A percentile compares a stretch with the other conserved stretches of the same genome.
Evolutionary conservation across 2,797 vertebrate genomes (phyloP).

Genomic region (Halcyon chelicuti): DNA sequence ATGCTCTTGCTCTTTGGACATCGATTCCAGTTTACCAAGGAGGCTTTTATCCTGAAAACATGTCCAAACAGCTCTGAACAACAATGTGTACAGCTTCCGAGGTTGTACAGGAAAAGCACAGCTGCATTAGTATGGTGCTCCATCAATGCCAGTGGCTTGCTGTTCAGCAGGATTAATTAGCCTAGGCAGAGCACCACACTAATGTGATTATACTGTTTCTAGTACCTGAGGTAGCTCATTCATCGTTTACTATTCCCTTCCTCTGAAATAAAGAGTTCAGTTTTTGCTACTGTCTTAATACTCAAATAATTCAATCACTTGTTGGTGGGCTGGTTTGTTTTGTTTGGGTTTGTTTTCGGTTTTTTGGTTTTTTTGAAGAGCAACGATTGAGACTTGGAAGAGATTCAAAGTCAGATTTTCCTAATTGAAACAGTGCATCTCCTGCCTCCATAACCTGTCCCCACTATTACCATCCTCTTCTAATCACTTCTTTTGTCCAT

Average conservation of each 20-base stretch:
- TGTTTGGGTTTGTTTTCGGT: background rate
- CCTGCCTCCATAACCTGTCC: background rate
- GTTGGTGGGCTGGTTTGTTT: no score
- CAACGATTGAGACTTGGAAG: background rate
- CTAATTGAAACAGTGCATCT: background rate
- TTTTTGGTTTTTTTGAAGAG: background rate
- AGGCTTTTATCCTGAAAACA: background rate
- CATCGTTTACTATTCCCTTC: background rate
- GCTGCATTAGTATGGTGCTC: conserved; percentile 23
- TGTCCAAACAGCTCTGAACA: background rate
- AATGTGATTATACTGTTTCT: conserved; percentile 48
- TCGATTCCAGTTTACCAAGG: background rate
- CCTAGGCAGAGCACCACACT: background rate
- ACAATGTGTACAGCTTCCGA: background rate
- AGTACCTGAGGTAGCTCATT: conserved; percentile 35
- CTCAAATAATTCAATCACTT: background rate
- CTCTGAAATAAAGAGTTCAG: background rate
- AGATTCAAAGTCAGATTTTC: background rate
- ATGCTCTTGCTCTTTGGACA: background rate
- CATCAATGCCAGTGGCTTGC: background rate
- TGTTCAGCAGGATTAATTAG: conserved; percentile 55
- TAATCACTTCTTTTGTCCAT: background rate
- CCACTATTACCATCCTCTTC: background rate
- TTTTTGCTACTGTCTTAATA: background rate
- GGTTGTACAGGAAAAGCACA: background rate